Evolutionary conservation across 2,888 invertebrate species (phyloP).

Genomic region (Drosophila lutescens): DNA sequence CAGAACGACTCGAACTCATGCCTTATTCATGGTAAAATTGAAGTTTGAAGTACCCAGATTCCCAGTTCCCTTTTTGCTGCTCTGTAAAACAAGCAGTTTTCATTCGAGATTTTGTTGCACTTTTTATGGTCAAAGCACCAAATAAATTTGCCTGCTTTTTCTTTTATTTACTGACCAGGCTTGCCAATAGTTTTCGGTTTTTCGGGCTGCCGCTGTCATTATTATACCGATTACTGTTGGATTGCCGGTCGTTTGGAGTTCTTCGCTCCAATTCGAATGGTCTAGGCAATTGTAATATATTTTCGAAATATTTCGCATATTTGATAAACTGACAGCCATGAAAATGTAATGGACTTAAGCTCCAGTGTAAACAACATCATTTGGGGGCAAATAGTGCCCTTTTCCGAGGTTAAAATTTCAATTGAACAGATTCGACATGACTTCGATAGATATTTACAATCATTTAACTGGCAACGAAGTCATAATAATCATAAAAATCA

Average conservation of each 20-base stretch:
- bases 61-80: too few species aligned
- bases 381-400: not conserved
- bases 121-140: slow-evolving; percentile 12
- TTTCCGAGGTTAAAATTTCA: slow-evolving; percentile 19
- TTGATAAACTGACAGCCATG: slow-evolving; percentile 29
- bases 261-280: not conserved
- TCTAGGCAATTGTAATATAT: slow-evolving; percentile 31
- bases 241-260: slow-evolving; percentile 12
- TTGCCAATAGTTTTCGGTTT: slow-evolving; percentile 15
- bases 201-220: slow-evolving; percentile 16
- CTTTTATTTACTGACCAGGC: slow-evolving; percentile 47
- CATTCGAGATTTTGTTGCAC: slow-evolving; percentile 23
- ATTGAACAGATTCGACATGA: slow-evolving; percentile 28
- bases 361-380: slow-evolving; percentile 15
- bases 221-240: slow-evolving; percentile 39
- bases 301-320: slow-evolving; percentile 22
- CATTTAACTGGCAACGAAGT: slow-evolving; percentile 47
- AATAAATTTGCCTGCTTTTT: not conserved
- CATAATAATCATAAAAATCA: slow-evolving; percentile 44
- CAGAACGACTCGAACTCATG: slow-evolving; percentile 15
- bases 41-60: slow-evolving; percentile 21
- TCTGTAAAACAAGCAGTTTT: slow-evolving; percentile 3
- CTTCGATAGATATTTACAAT: slow-evolving; percentile 39
- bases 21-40: slow-evolving; percentile 35
- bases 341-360: slow-evolving; percentile 26